These are phyloP conservation scores for Onychomys leucogaster DNA, from an alignment of 2,797 vertebrate genomes.

Conservation along the genomic window DNA sequence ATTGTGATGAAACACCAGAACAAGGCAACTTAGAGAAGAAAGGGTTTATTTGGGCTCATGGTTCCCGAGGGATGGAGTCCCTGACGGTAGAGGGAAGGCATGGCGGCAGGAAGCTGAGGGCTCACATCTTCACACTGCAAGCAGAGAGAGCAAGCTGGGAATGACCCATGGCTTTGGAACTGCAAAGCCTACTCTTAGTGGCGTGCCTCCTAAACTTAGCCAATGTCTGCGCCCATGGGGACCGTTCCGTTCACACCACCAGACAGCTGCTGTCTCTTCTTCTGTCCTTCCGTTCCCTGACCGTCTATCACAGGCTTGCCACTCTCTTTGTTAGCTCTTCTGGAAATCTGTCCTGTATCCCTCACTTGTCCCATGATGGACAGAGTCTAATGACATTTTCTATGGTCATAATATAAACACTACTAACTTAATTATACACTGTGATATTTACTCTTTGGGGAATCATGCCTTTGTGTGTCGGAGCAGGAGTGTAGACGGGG, in stretches of 20 bases:
- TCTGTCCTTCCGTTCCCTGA: too few species aligned
- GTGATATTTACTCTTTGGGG: neutral
- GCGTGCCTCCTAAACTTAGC: neutral
- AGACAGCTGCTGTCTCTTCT: neutral
- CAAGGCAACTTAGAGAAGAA: neutral
- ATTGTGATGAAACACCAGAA: neutral
- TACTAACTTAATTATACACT: neutral
- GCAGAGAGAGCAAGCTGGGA: neutral
- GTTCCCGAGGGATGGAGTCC: neutral
- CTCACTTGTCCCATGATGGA: neutral
- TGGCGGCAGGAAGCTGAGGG: neutral
- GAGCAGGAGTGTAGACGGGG: neutral
- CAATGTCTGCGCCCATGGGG: neutral
- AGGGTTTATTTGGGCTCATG: neutral
- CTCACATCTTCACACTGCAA: neutral
- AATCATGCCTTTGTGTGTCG: neutral
- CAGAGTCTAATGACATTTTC: neutral
- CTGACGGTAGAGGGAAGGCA: neutral
- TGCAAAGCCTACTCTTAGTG: neutral
- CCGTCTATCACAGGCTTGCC: neutral
- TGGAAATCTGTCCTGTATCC: neutral
- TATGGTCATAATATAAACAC: neutral
- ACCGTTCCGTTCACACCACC: neutral
- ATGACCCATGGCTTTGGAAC: neutral
- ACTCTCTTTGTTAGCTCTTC: neutral